These are phyloP conservation scores for Arizona elegans DNA, from an alignment of 2,113 vertebrate species.

Conservation along the genomic window DNA sequence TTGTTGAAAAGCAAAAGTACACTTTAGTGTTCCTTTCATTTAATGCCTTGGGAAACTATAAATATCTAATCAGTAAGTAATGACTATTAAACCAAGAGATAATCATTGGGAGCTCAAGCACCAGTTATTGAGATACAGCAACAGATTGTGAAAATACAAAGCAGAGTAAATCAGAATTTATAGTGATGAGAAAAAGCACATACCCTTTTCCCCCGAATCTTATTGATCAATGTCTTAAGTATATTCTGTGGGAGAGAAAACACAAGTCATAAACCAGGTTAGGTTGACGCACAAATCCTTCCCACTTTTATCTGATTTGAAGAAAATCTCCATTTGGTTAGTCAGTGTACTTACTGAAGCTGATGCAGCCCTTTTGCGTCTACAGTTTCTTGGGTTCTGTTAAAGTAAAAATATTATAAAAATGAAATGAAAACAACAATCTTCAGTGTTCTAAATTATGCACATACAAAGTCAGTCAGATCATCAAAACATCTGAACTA, in stretches of 20 bases:
- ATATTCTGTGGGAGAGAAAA: neutral
- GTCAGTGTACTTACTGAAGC: neutral
- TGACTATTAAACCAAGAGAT: neutral
- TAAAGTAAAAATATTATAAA: neutral
- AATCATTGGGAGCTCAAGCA: neutral
- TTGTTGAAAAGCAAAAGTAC: neutral
- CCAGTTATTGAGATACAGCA: neutral
- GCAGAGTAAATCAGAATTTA: neutral
- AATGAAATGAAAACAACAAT: neutral
- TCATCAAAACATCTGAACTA: neutral
- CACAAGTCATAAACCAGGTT: neutral
- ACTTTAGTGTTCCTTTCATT: neutral
- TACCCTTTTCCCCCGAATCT: neutral
- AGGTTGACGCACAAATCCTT: neutral
- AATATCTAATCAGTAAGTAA: neutral
- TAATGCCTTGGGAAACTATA: neutral
- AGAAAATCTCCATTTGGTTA: neutral
- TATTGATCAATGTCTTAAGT: neutral
- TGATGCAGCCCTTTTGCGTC: neutral
- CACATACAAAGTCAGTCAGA: neutral
- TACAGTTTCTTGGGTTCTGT: neutral
- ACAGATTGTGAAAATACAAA: neutral
- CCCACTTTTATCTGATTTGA: neutral
- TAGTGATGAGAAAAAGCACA: neutral
- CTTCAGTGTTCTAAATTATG: neutral